A percentile compares a stretch with the other conserved stretches of the same genome.
Conservation (phyloP, 2,113 vertebrate species). For the Pavo muticus region DNA sequence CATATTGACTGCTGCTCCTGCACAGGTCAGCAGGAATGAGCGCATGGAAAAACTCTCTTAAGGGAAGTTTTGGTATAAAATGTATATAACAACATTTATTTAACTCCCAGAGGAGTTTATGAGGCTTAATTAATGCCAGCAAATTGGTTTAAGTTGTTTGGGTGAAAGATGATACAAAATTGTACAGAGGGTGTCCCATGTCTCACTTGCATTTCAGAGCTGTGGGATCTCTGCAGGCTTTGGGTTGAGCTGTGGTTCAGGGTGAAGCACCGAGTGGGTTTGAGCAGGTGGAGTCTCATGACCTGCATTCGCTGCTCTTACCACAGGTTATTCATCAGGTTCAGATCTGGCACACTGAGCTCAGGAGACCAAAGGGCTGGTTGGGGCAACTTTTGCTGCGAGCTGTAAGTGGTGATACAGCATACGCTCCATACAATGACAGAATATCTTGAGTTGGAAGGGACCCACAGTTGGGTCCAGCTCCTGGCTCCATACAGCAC, state of each 20-base stretch:
- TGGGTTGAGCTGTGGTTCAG: neutral
- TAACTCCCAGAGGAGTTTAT: neutral
- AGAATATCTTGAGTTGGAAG: neutral
- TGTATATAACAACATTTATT: neutral
- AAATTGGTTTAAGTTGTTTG: neutral
- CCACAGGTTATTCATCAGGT: neutral
- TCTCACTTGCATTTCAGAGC: neutral
- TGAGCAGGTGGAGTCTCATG: neutral
- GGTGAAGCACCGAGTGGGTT: neutral
- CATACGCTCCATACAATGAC: neutral
- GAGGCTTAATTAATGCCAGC: slow-evolving; percentile 8
- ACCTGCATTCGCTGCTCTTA: neutral
- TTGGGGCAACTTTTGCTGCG: neutral
- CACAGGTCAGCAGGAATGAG: neutral
- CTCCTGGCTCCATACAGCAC: neutral
- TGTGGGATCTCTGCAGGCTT: neutral
- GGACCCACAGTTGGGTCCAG: neutral
- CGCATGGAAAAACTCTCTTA: slow-evolving; percentile 16
- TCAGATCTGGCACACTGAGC: neutral
- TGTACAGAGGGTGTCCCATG: neutral
- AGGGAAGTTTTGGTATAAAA: neutral
- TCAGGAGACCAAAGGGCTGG: neutral
- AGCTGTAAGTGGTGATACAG: neutral
- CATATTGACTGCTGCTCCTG: neutral
- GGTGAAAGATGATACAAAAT: neutral